Evolutionary conservation across 1,140 invertebrate genomes (phyloP), one percentile per base, ranked within the genome.

Genomic region (Drosophila saltans): DNA sequence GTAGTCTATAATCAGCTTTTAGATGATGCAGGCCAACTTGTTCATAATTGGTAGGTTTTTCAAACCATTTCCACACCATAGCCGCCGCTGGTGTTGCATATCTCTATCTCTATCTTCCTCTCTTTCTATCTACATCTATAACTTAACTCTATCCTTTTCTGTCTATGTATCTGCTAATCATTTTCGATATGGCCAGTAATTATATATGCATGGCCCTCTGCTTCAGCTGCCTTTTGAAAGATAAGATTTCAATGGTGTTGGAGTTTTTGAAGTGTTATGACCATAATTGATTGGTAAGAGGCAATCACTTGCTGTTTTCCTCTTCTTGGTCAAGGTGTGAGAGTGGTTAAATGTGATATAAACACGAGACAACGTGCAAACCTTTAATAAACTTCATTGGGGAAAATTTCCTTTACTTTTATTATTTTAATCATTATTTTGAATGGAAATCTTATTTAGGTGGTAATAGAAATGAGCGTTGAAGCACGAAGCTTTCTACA

Each of bases 151-250:
- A 8, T 40, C 45, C 6, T 21, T 60, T 57, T 73, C 3, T 36
- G 33, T 45, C 21, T 56, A 3, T 43, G 24, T 66, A 52, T 52
- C 65, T 69, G 76, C 64, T 68, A 83, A 84, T 85, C 79, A 78
- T 75, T 73, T 69, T 85, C 48, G 71, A 86, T 82, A 85, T 82
- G 69, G 71, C 83, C 72, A 60, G 43, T 85, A 85, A 85, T 85
- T 78, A 88, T 78, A 85, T 73, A 64, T 52, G 41, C 66, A 48
- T 43, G 41, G 39, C 28, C 24, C 16, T 48, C 45, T 52, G 33
- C 40, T 55, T 73, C 82, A 85, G 78, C 83, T 85, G 82, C 68
- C 82, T 70, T 66, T 36, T 67, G 48, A 58, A 58, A 75, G 68
- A 81, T 71, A 81, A 65, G 81, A 81, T 81, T 85, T 85, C 75